Evolutionary conservation across 2,888 invertebrate genomes (phyloP).

Genomic region (Dicycla oo): DNA sequence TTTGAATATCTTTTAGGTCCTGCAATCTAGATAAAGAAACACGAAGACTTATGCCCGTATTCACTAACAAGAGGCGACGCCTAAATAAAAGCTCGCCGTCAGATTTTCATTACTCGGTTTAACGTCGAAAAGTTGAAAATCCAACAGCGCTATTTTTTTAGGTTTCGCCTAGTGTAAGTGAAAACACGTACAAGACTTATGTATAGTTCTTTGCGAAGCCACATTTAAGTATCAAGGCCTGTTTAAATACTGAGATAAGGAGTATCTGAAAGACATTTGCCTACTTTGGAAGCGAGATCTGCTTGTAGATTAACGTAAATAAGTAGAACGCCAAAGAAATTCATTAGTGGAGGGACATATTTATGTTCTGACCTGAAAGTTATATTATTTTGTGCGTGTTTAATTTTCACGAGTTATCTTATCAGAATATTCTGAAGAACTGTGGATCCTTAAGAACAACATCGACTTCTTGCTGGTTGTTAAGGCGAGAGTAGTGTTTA

Average conservation of each 20-base stretch:
- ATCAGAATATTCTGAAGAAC: neutral
- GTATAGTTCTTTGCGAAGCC: conserved; percentile 49
- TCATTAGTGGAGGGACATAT: conserved; percentile 38
- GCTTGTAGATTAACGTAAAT: conserved; percentile 46
- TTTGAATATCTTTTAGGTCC: conserved; percentile 44
- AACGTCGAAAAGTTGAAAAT: neutral
- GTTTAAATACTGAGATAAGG: conserved; percentile 60
- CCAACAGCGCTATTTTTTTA: neutral
- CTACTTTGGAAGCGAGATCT: conserved; percentile 52
- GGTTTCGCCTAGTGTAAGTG: neutral
- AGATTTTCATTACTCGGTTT: neutral
- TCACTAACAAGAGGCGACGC: conserved; percentile 1
- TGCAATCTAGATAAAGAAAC: conserved; percentile 48
- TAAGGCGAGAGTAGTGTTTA: too few species aligned
- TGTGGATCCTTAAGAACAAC: neutral
- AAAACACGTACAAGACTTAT: conserved; percentile 32
- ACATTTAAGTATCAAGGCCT: conserved; percentile 51
- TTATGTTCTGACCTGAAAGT: conserved; percentile 27
- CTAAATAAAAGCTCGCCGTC: neutral
- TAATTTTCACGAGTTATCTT: conserved; percentile 1
- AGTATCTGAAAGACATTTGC: conserved; percentile 53
- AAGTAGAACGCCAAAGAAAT: conserved; percentile 44
- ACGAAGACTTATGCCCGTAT: conserved; percentile 42
- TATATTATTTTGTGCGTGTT: conserved; percentile 31
- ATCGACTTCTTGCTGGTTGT: too few species aligned